Base-by-base conservation (phyloP, 2,113 vertebrate species). In the Carassius gibelio region DNA sequence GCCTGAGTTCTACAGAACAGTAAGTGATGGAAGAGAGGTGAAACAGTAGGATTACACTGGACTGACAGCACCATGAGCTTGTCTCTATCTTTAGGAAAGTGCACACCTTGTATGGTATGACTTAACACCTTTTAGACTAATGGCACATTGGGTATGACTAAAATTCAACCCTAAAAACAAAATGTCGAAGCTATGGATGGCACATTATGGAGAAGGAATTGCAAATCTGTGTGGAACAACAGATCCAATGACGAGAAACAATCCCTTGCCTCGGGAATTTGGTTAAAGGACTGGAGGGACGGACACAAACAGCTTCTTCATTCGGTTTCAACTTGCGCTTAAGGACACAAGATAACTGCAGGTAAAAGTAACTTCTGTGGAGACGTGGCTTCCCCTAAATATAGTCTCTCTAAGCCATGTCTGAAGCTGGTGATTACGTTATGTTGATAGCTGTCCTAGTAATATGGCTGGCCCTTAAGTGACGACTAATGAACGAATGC, bases 381-480 rank as follows among this genome's bases (percentile, higher is more conserved):
- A 19, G 48, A 72, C 36, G 23, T 21, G 2, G 23, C 57, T 71
- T 78, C 69, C 50, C 66, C 68, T 50, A 64, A 9, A 50, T 45
- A 66, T 52, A 42, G 72, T 50, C 57, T 84, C 6, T 10, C 59
- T 50, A 74, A 23, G 69, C 72, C 59, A 38, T 75, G 75, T 81
- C 75, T 77, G 84, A 84, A 78, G 79, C 75, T 87, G 85, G 87
- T 86, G 38, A 59, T 48, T 57, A 82, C 48, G 68, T 79, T 78
- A 69, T 76, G 57, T 14, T 45, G 75, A n/a, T 61, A 83, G 30
- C 4, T 61, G 26, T 66, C 57, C 36, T 42, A 74, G 86, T 15
- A 82, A 77, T 17, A 62, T 50, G 45, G 23, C 55, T 42, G 30
- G 30, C 19, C n/a, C 69, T 57, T 21, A 8, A 72, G 34, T 72